These are phyloP conservation scores for Darevskia nairensis DNA, from an alignment of 2,797 vertebrate genomes.

Conservation along the genomic window DNA sequence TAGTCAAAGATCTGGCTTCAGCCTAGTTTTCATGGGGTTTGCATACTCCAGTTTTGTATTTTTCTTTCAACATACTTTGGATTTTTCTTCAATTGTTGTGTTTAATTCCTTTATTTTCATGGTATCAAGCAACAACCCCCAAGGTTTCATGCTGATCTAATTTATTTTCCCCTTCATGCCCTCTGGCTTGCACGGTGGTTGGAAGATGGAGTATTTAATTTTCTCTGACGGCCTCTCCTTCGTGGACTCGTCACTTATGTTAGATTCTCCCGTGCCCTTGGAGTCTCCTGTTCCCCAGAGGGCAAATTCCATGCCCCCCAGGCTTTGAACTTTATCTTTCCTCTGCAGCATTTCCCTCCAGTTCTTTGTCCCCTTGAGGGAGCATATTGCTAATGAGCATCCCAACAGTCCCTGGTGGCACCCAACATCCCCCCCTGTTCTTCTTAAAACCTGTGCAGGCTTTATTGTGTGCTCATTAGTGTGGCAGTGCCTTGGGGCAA, in stretches of 20 bases:
- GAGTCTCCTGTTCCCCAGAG: conserved; percentile 52
- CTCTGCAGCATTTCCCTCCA: conserved; percentile 19
- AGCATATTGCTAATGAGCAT: conserved; percentile 52
- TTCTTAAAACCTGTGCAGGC: background rate
- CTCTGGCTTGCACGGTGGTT: conserved; percentile 37
- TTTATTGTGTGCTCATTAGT: conserved; percentile 51
- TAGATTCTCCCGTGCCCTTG: conserved; percentile 52
- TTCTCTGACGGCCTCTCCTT: conserved; percentile 7
- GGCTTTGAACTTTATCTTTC: conserved; percentile 50
- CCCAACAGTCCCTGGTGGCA: conserved; percentile 1
- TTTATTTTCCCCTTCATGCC: conserved; percentile 8
- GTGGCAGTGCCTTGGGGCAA: conserved; percentile 20
- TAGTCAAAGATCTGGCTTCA: fast-evolving
- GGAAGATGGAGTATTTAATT: conserved; percentile 59
- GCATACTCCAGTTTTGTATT: background rate
- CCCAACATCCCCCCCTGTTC: background rate
- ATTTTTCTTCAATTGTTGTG: background rate
- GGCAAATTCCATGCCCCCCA: conserved; percentile 22
- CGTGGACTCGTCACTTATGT: conserved; percentile 54
- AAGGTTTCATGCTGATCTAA: conserved; percentile 42
- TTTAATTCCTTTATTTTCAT: conserved; percentile 23
- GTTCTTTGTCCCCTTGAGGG: conserved; percentile 46
- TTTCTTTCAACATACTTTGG: background rate
- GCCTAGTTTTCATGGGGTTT: background rate
- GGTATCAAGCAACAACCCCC: background rate